These are phyloP conservation scores for Catharus minimus DNA, from an alignment of 2,113 vertebrate genomes.

Conservation along the genomic window DNA sequence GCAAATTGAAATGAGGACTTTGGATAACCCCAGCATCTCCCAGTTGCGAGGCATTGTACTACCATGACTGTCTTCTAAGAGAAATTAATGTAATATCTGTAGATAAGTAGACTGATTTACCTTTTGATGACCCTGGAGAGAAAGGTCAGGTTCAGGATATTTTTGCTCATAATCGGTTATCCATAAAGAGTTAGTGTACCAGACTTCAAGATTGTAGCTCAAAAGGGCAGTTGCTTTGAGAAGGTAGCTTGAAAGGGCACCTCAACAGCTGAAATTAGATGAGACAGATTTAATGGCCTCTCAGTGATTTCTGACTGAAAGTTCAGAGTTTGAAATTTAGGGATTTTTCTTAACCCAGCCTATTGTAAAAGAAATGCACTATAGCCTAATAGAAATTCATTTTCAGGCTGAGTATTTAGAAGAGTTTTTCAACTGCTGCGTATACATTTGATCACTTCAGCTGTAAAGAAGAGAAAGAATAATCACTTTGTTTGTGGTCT, in stretches of 20 bases:
- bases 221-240: constrained; percentile 63
- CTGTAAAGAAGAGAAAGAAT: background rate
- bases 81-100: constrained; percentile 48
- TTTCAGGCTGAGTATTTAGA: background rate
- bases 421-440: background rate
- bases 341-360: background rate
- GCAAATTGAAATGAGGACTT: constrained; percentile 17
- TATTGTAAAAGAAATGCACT: background rate
- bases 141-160: constrained; percentile 56
- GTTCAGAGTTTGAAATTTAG: constrained; percentile 41
- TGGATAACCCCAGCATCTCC: constrained; percentile 16
- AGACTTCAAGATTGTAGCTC: constrained; percentile 17
- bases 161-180: constrained; percentile 48
- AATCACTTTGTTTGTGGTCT: background rate
- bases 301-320: constrained; percentile 41
- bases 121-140: constrained; percentile 39
- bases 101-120: constrained; percentile 47
- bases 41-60: background rate
- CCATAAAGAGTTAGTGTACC: constrained; percentile 20
- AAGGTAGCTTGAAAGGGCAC: constrained; percentile 57
- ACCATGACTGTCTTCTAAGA: constrained; percentile 1
- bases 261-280: constrained; percentile 51
- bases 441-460: background rate
- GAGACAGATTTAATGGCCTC: constrained; percentile 51
- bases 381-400: background rate